Percentiles rank a stretch among this genome's conserved stretches.
Evolutionary conservation across 2,888 invertebrate species (phyloP).

Genomic region (Rhogogaster chlorosoma): DNA sequence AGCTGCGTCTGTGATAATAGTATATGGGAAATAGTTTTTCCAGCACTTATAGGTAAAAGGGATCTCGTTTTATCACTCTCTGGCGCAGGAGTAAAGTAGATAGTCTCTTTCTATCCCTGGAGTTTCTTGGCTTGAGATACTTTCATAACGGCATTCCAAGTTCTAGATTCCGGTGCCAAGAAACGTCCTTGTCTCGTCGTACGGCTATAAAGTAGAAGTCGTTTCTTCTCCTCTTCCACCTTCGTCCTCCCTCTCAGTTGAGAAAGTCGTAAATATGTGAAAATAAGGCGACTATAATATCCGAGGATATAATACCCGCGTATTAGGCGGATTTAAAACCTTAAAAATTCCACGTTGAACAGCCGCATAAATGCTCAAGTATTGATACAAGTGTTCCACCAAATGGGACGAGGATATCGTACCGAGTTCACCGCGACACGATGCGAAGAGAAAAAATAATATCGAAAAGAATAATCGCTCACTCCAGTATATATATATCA

Average conservation of each 20-base stretch:
- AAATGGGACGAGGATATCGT: not conserved
- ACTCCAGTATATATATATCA: too few relatives aligned
- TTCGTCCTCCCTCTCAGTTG: not conserved
- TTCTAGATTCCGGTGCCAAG: slow-evolving; percentile 56
- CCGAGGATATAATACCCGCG: not conserved
- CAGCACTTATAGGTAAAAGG: slow-evolving; percentile 4
- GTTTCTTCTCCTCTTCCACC: not conserved
- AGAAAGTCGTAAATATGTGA: slow-evolving; percentile 14
- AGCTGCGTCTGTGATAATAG: not conserved
- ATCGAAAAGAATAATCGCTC: not conserved
- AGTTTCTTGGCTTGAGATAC: slow-evolving; percentile 25
- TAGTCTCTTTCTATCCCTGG: not conserved
- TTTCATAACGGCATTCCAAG: slow-evolving; percentile 49
- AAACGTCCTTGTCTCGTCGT: slow-evolving; percentile 57
- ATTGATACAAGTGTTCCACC: not conserved
- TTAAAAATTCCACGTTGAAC: not conserved
- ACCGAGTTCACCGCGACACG: not conserved
- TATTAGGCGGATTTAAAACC: slow-evolving; percentile 11
- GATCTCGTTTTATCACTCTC: slow-evolving; percentile 3
- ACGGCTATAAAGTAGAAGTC: slow-evolving; percentile 19
- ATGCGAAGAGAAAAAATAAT: not conserved
- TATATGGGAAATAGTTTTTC: not conserved
- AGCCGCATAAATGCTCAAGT: not conserved
- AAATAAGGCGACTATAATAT: slow-evolving; percentile 25
- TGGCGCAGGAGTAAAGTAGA: not conserved